Conservation (phyloP, 2,113 vertebrate genomes). For the Nibea coibor region DNA sequence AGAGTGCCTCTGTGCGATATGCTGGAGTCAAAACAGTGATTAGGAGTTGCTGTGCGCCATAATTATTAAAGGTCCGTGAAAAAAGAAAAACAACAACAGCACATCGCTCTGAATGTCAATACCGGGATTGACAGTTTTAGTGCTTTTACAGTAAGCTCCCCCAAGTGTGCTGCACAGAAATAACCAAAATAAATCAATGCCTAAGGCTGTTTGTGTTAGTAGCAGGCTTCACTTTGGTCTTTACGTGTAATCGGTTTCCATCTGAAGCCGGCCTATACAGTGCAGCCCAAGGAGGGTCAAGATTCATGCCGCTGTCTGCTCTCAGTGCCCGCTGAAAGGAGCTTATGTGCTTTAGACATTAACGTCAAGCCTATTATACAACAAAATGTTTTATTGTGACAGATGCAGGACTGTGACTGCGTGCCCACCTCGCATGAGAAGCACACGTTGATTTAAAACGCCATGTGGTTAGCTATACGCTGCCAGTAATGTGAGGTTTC, state of each 20-base stretch:
- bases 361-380: constrained; percentile 47
- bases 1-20: not conserved
- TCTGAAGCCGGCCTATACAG: constrained; percentile 34
- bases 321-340: constrained; percentile 39
- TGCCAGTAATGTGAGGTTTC: constrained; percentile 3
- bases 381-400: constrained; percentile 60
- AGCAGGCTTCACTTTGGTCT: constrained; percentile 30
- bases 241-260: constrained; percentile 35
- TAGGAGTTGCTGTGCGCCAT: not conserved
- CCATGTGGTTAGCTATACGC: constrained; percentile 14
- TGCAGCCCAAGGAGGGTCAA: constrained; percentile 40
- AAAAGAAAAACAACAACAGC: not conserved
- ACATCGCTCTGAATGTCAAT: constrained; percentile 24
- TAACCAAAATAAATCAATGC: constrained; percentile 46
- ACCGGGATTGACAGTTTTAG: constrained; percentile 42
- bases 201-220: constrained; percentile 37
- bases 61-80: constrained; percentile 17
- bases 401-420: constrained; percentile 36
- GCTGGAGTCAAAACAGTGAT: constrained; percentile 1
- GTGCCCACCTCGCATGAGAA: constrained; percentile 24
- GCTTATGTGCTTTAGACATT: constrained; percentile 60
- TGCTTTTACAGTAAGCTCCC: constrained; percentile 34
- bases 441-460: constrained; percentile 31
- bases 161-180: constrained; percentile 35
- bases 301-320: constrained; percentile 39